Evolutionary conservation across 2,888 invertebrate genomes (phyloP).

Genomic region (Plutella xylostella): DNA sequence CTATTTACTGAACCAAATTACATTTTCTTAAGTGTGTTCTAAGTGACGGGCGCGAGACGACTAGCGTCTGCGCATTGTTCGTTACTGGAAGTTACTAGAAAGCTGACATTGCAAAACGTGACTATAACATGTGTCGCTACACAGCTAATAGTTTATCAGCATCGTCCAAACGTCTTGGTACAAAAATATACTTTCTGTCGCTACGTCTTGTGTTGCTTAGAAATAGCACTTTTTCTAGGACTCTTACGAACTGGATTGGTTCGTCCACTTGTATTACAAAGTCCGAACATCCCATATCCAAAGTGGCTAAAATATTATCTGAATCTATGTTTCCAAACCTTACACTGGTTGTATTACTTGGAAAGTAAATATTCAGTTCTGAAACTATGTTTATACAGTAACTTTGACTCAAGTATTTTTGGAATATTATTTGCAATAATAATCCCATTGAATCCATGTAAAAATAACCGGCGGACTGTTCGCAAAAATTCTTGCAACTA

Average conservation of each 20-base stretch:
- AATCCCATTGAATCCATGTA: neutral
- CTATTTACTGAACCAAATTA: too few species aligned
- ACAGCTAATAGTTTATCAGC: slow-evolving; percentile 22
- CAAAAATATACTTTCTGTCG: slow-evolving; percentile 49
- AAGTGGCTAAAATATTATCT: slow-evolving; percentile 28
- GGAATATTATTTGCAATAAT: neutral
- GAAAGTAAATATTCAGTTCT: slow-evolving; percentile 26
- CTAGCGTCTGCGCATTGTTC: too few species aligned
- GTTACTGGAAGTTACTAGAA: too few species aligned
- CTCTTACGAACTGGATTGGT: slow-evolving; percentile 40
- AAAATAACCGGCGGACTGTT: too few species aligned
- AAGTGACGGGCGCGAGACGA: too few species aligned
- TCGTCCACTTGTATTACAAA: slow-evolving; percentile 44
- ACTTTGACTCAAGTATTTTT: slow-evolving; percentile 13
- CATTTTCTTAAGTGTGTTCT: too few species aligned
- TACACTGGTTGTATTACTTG: slow-evolving; percentile 26
- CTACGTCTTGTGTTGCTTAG: slow-evolving; percentile 47
- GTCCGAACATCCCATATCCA: slow-evolving; percentile 60
- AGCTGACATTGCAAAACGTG: too few species aligned
- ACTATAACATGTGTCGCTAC: too few species aligned
- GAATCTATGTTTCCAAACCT: neutral
- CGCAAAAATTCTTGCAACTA: too few species aligned
- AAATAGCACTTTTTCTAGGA: slow-evolving; percentile 46
- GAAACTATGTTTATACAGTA: slow-evolving; percentile 45
- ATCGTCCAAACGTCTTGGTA: slow-evolving; percentile 30